phyloP scores from a whole-genome alignment of 2,797 vertebrate species.

The Lithobates sylvaticus region DNA sequence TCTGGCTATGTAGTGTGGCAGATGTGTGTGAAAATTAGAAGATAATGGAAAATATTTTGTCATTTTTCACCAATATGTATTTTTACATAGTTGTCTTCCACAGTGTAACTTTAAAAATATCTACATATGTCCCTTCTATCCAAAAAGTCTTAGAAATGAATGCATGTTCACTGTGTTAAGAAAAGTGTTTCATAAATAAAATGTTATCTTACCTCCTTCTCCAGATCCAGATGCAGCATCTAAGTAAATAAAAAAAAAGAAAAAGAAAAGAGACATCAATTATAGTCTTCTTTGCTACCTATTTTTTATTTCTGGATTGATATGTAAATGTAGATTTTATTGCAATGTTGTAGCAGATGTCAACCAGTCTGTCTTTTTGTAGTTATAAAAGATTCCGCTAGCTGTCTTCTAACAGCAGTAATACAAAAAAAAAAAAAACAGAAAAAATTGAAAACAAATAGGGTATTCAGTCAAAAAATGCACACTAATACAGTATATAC shows the following conservation, averaged over 20 bases:
- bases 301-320: slow-evolving; percentile 39
- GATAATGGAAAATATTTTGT: not conserved
- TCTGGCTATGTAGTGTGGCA: not conserved
- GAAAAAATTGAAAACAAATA: not conserved
- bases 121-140: not conserved
- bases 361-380: slow-evolving; percentile 37
- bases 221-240: slow-evolving; percentile 62
- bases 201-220: slow-evolving; percentile 60
- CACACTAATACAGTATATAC: not conserved
- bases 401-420: not conserved
- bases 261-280: slow-evolving; percentile 37
- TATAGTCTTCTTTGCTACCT: slow-evolving; percentile 12
- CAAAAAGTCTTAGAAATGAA: not conserved
- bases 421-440: not conserved
- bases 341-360: slow-evolving; percentile 28
- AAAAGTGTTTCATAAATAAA: not conserved
- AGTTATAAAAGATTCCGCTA: slow-evolving; percentile 2
- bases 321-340: slow-evolving; percentile 40
- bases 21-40: not conserved
- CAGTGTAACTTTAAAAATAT: not conserved
- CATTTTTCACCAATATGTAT: too few species aligned
- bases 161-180: not conserved
- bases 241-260: not conserved
- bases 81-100: too few species aligned
- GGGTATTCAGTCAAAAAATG: not conserved